Conservation (phyloP, 35 echinoderm and acorn worm species). For the Ptychodera flava region DNA sequence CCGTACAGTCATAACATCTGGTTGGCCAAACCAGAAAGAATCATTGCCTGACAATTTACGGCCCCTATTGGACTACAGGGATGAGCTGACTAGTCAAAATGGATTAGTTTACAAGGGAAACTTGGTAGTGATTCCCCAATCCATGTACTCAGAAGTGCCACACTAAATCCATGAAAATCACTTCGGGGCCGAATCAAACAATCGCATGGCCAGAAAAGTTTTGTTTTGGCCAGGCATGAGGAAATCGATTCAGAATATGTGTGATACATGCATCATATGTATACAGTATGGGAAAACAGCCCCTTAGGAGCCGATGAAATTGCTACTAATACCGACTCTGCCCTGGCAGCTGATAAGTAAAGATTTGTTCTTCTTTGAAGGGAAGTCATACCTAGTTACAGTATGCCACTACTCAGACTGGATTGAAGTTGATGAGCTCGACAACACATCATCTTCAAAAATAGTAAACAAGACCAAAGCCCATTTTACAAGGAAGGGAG, state of each 20-base stretch:
- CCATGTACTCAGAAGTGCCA: not conserved
- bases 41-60: not conserved
- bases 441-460: not conserved
- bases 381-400: conserved; percentile 33
- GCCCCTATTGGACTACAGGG: not conserved
- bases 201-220: conserved; percentile 15
- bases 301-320: conserved; percentile 43
- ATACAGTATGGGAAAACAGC: conserved; percentile 4
- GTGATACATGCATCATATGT: conserved; percentile 34
- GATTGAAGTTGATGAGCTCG: not conserved
- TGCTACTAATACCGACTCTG: conserved; percentile 14
- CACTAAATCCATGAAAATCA: not conserved
- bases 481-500: not conserved
- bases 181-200: conserved; percentile 18
- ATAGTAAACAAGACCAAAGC: not conserved
- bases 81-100: not conserved
- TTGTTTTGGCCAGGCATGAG: conserved; percentile 39
- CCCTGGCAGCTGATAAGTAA: conserved; percentile 36
- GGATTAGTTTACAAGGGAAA: not conserved
- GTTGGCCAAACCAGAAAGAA: not conserved
- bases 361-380: conserved; percentile 28
- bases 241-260: not conserved
- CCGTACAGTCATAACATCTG: not conserved
- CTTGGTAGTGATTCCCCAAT: not conserved
- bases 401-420: conserved; percentile 43